Conservation (phyloP, 1,140 invertebrate genomes). For the Monomorium pharaonis region DNA sequence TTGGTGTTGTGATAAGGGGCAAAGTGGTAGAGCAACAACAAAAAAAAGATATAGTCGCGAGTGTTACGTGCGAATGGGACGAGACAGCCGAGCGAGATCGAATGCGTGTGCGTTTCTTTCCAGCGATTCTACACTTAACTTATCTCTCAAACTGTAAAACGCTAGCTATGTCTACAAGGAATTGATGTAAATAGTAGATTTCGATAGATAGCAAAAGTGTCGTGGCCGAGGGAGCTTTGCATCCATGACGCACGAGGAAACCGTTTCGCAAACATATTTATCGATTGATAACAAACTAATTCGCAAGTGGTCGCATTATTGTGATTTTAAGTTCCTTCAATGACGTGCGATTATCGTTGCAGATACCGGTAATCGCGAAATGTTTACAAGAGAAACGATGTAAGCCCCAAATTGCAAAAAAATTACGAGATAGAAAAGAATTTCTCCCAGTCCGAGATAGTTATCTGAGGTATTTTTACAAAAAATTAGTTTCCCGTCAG, state of each 20-base stretch:
- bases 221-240: conserved; percentile 69
- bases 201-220: conserved; percentile 73
- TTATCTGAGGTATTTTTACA: conserved; percentile 22
- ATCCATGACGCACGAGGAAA: conserved; percentile 57
- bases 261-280: conserved; percentile 16
- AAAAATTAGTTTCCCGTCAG: background rate
- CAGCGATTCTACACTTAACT: conserved; percentile 69
- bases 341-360: background rate
- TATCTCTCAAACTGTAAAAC: conserved; percentile 69
- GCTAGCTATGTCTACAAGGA: conserved; percentile 79
- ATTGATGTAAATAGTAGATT: conserved; percentile 81
- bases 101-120: conserved; percentile 67
- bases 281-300: background rate
- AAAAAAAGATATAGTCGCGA: conserved; percentile 48
- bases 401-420: background rate
- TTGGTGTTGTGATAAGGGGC: conserved; percentile 75
- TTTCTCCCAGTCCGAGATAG: background rate
- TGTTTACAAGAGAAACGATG: background rate
- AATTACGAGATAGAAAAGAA: background rate
- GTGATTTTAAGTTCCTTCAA: conserved; percentile 16
- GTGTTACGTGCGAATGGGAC: conserved; percentile 40
- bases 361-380: background rate
- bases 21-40: conserved; percentile 71
- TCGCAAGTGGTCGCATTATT: background rate
- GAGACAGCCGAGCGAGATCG: conserved; percentile 6